phyloP scores from a whole-genome alignment of 2,797 vertebrate genomes.

The Notoglanidium macrostoma region DNA sequence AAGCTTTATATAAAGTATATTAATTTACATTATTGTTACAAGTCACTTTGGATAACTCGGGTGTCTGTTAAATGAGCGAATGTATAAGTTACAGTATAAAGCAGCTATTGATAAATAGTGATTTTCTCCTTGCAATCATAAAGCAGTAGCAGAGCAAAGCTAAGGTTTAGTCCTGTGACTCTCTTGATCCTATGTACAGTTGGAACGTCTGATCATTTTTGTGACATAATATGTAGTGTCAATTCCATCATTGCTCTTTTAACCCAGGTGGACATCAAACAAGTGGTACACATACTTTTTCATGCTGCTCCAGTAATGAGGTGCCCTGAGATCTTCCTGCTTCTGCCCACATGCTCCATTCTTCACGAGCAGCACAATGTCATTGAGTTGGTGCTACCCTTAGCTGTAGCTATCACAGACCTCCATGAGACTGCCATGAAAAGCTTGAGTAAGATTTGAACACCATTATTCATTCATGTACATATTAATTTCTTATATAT shows the following conservation, averaged over 20 bases:
- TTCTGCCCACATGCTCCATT: slow-evolving; percentile 66
- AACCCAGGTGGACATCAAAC: slow-evolving; percentile 53
- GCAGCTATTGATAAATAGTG: background rate
- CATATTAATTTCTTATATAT: background rate
- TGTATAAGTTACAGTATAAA: background rate
- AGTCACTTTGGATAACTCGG: background rate
- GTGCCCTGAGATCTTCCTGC: slow-evolving; percentile 69
- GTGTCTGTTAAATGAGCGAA: background rate
- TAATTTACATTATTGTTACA: background rate
- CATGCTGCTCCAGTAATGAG: slow-evolving; percentile 41
- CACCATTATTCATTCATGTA: background rate
- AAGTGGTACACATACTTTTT: slow-evolving; percentile 25
- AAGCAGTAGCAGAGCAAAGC: background rate
- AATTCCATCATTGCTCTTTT: background rate
- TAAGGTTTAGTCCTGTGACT: background rate
- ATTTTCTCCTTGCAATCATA: background rate
- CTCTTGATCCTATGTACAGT: background rate
- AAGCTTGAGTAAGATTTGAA: slow-evolving; percentile 64
- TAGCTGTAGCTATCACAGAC: slow-evolving; percentile 54
- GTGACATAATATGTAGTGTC: background rate
- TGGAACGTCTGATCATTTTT: background rate
- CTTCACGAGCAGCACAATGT: slow-evolving; percentile 62
- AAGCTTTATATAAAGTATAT: background rate
- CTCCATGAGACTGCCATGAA: slow-evolving; percentile 51
- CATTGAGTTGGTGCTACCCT: slow-evolving; percentile 45